Conservation (phyloP, 1,140 invertebrate genomes). For the Homalodisca vitripennis region DNA sequence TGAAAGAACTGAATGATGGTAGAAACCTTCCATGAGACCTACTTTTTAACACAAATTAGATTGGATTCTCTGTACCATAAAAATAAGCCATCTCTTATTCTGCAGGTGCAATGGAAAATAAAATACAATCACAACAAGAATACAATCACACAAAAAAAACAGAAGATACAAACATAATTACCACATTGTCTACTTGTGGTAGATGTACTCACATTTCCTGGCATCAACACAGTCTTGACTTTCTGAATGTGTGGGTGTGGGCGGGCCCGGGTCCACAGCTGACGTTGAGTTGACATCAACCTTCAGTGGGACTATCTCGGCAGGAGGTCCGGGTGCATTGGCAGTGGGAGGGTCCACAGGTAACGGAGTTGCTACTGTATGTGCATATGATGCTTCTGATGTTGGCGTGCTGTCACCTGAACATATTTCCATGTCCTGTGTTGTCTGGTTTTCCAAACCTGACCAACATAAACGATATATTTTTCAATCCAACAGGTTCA, state of each 20-base stretch:
- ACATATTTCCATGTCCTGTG: slow-evolving; percentile 83
- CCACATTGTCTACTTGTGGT: not conserved
- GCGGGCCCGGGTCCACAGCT: slow-evolving; percentile 52
- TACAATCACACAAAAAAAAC: too few relatives aligned
- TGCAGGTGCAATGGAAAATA: too few relatives aligned
- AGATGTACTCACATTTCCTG: slow-evolving; percentile 53
- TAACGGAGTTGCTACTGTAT: slow-evolving; percentile 31
- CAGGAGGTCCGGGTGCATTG: slow-evolving; percentile 34
- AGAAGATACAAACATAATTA: too few relatives aligned
- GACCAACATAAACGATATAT: not conserved
- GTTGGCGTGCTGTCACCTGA: slow-evolving; percentile 80
- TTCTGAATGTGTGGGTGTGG: slow-evolving; percentile 69
- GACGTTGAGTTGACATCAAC: slow-evolving; percentile 36
- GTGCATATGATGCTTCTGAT: slow-evolving; percentile 59
- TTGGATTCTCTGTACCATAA: too few relatives aligned
- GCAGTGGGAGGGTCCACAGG: slow-evolving; percentile 29
- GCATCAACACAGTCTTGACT: slow-evolving; percentile 61
- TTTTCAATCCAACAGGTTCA: not conserved
- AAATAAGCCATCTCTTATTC: too few relatives aligned
- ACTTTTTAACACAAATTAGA: too few relatives aligned
- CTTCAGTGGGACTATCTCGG: slow-evolving; percentile 27
- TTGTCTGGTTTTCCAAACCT: slow-evolving; percentile 41
- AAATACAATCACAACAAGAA: too few relatives aligned
- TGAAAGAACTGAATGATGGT: too few relatives aligned
- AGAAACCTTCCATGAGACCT: too few relatives aligned